Percentiles rank a stretch among this genome's conserved stretches.
phyloP scores from a whole-genome alignment of 2,888 invertebrate genomes.

The Uropetala carovei region DNA sequence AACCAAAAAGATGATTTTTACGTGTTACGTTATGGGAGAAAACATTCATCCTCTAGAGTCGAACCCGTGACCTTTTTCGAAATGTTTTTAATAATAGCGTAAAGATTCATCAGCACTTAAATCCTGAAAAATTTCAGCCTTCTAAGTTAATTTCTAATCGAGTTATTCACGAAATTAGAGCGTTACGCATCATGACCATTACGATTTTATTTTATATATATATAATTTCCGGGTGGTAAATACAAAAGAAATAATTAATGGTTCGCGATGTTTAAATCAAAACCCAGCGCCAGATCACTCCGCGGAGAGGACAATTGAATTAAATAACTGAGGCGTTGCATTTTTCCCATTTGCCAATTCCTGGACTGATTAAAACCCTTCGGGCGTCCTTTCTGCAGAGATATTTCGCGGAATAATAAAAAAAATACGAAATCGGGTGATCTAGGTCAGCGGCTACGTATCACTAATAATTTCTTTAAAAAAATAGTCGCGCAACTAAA shows the following conservation, averaged over 20 bases:
- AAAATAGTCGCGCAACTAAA: background rate
- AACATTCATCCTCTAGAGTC: too few species aligned
- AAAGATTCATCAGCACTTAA: too few species aligned
- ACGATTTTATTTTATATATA: too few species aligned
- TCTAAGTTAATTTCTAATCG: too few species aligned
- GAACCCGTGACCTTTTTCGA: too few species aligned
- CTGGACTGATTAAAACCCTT: constrained; percentile 5
- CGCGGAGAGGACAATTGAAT: background rate
- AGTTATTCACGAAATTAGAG: too few species aligned
- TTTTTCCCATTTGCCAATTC: constrained; percentile 19
- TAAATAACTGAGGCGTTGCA: constrained; percentile 7
- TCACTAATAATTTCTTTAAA: background rate
- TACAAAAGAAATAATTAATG: constrained; percentile 21
- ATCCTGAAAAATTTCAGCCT: too few species aligned
- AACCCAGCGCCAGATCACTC: background rate
- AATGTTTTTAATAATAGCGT: too few species aligned
- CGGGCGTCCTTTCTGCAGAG: constrained; percentile 8
- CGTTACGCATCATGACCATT: too few species aligned
- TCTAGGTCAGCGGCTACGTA: constrained; percentile 26
- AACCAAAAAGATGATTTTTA: too few species aligned
- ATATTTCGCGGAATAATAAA: constrained; percentile 27
- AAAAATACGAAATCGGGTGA: background rate
- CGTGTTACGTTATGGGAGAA: too few species aligned
- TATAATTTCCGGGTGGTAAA: background rate
- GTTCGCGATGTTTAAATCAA: background rate